A percentile compares a stretch with the other conserved stretches of the same genome.
These are phyloP conservation scores for Yoshiicerus persimilis DNA, from an alignment of 1,140 invertebrate genomes.

Conservation along the genomic window DNA sequence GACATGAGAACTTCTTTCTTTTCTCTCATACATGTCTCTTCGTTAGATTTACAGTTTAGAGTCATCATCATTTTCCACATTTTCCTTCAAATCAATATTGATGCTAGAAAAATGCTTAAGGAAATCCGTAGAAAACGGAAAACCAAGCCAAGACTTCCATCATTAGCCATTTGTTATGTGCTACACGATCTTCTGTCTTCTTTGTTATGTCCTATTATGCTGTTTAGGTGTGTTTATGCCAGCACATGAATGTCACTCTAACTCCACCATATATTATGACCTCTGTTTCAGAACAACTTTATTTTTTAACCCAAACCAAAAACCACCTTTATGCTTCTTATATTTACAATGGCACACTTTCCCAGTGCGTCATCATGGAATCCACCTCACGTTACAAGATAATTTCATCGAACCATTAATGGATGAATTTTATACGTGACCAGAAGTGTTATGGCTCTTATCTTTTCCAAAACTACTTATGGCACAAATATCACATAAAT, in stretches of 20 bases:
- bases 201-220: not conserved
- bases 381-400: not conserved
- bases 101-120: not conserved
- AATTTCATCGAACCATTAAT: not conserved
- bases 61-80: not conserved
- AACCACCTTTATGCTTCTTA: not conserved
- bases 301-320: not conserved
- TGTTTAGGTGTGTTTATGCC: not conserved
- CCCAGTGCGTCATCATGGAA: not conserved
- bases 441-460: not conserved
- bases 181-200: not conserved
- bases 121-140: not conserved
- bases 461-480: not conserved
- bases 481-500: slow-evolving; percentile 7
- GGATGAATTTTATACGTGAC: slow-evolving; percentile 18
- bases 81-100: not conserved
- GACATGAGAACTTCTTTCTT: not conserved
- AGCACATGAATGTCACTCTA: not conserved
- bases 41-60: not conserved
- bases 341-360: not conserved
- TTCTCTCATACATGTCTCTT: not conserved
- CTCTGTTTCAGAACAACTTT: not conserved
- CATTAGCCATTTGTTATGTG: not conserved
- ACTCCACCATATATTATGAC: not conserved
- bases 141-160: not conserved